Base-by-base conservation (phyloP, 2,797 vertebrate species). In the Arctocebus calabarensis region DNA sequence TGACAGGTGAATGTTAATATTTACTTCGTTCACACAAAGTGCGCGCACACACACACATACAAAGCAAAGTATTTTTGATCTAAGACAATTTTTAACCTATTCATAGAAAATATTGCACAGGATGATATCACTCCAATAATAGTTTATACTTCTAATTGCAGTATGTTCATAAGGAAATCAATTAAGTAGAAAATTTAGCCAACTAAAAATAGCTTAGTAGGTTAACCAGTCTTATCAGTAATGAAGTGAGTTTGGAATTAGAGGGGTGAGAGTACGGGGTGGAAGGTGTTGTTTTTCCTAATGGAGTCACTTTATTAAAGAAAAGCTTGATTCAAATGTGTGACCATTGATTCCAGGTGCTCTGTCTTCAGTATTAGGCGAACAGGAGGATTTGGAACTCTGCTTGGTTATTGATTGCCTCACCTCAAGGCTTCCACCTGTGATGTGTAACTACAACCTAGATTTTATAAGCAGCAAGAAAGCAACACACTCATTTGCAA, bases 61-160 rank as follows among this genome's bases (percentile, higher is more conserved):
- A 73, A 84, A 75, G 48, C 13, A 29, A 84, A 90, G 2, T 0
- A 85, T 68, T n/a, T n/a, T 79, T 57, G 37, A 70, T 93, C 17
- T 48, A 71, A 68, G 94, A 75, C 7, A 20, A 22, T 94, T 96
- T 84, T 96, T 92, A 89, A 82, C n/a, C 25, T 95, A 27, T 91
- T 96, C 22, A 92, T 73, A 20, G 73, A 52, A 93, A 96, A 94
- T 87, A 83, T 13, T 45, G 73, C 88, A 96, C 91, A 68, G 2
- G 12, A 94, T 75, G 74, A 23, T 94, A 52, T 75, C 96, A 84
- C 52, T 94, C 37, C 48, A 96, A 77, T 66, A 96, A 78, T 66
- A 29, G 34, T 91, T 96, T 92, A 32, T 27, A 84, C 48, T 83
- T 92, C 90, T 94, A 95, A 96, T 97, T 98, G 83, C 19, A 84